Conservation (phyloP, 2,797 vertebrate species). For the Ambastaia sidthimunki region DNA sequence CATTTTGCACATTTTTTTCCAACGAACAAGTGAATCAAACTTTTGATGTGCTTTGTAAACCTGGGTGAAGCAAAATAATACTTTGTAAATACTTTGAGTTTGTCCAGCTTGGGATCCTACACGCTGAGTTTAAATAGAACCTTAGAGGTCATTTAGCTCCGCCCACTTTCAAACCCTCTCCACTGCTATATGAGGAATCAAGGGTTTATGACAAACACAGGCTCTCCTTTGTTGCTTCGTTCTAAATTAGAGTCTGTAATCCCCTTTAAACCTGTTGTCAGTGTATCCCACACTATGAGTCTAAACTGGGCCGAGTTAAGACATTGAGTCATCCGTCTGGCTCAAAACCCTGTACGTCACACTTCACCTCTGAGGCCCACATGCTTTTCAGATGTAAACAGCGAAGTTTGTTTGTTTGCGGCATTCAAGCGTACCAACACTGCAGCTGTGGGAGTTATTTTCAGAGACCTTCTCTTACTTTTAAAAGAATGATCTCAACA, state of each 20-base stretch:
- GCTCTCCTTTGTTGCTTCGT: not conserved
- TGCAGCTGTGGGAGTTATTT: not conserved
- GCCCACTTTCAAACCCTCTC: not conserved
- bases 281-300: slow-evolving; percentile 3
- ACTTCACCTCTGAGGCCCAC: slow-evolving; percentile 33
- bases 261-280: slow-evolving; percentile 15
- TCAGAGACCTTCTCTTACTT: not conserved
- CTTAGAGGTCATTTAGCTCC: slow-evolving; percentile 5
- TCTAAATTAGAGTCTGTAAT: not conserved
- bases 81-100: not conserved
- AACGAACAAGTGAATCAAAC: slow-evolving; percentile 8
- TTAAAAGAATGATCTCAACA: not conserved
- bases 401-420: not conserved
- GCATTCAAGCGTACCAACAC: not conserved
- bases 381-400: slow-evolving; percentile 5
- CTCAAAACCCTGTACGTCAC: not conserved
- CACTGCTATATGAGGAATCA: slow-evolving; percentile 11
- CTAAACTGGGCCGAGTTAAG: not conserved
- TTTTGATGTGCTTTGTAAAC: not conserved
- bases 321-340: slow-evolving; percentile 14
- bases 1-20: slow-evolving; percentile 20
- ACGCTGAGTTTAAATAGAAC: not conserved
- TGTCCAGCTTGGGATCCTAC: not conserved
- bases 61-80: not conserved
- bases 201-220: slow-evolving; percentile 1